These are phyloP conservation scores for Archips crataeganus DNA, from an alignment of 2,888 invertebrate species.

Conservation along the genomic window DNA sequence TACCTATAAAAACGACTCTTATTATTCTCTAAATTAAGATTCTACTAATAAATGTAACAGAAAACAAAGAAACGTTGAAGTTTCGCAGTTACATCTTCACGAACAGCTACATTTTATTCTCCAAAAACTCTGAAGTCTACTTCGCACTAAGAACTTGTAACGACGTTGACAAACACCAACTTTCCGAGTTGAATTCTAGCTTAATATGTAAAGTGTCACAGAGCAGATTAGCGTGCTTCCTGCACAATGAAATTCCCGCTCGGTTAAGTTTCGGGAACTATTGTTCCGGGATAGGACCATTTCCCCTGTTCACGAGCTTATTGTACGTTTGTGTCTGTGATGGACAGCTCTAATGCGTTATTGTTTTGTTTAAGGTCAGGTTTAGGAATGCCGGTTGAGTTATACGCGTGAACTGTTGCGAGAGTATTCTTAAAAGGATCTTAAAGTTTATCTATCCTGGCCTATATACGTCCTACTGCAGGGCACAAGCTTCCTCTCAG, in stretches of 20 bases:
- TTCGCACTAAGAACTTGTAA: conserved; percentile 28
- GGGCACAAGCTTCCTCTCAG: too few relatives aligned
- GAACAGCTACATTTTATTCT: conserved; percentile 4
- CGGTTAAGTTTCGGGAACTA: conserved; percentile 51
- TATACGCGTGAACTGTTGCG: background rate
- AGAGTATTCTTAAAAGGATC: background rate
- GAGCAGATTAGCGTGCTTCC: conserved; percentile 65
- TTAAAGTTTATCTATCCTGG: too few relatives aligned
- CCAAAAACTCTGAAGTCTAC: background rate
- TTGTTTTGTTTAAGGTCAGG: conserved; percentile 45
- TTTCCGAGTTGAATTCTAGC: conserved; percentile 54
- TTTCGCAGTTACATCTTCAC: background rate
- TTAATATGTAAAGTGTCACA: conserved; percentile 72
- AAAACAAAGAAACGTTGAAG: too few relatives aligned
- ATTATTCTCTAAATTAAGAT: too few relatives aligned
- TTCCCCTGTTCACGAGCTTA: conserved; percentile 36
- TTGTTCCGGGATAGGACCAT: conserved; percentile 39
- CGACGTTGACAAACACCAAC: conserved; percentile 35
- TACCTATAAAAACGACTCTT: too few relatives aligned
- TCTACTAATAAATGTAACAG: background rate
- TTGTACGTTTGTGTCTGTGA: conserved; percentile 35
- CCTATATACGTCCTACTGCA: too few relatives aligned
- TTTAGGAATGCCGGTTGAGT: conserved; percentile 24
- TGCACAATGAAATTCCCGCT: conserved; percentile 59
- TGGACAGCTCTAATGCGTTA: conserved; percentile 37